Conservation (phyloP, 2,113 vertebrate genomes). For the Oreochromis niloticus region DNA sequence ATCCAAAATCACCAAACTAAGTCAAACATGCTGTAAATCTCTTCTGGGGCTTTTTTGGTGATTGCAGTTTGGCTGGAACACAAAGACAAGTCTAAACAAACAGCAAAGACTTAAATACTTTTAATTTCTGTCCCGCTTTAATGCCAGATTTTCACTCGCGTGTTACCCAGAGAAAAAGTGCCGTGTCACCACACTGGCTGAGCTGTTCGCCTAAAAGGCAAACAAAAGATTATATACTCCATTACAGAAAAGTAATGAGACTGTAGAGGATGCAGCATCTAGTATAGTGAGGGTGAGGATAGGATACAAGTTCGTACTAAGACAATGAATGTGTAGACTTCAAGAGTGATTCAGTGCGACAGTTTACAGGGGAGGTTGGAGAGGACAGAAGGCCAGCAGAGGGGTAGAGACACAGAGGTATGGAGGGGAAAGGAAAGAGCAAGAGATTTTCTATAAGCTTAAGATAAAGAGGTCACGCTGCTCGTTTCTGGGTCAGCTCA, state of each 20-base stretch:
- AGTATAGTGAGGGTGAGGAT: not conserved
- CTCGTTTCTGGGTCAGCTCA: constrained; percentile 57
- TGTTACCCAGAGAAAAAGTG: not conserved
- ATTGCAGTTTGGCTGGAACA: not conserved
- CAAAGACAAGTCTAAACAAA: not conserved
- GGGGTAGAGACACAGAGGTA: not conserved
- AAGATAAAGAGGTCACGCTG: constrained; percentile 59
- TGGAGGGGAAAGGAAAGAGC: not conserved
- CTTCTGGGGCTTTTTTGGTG: not conserved
- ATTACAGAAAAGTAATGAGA: not conserved
- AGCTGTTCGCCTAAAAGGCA: not conserved
- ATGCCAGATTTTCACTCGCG: not conserved
- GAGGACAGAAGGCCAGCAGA: constrained; percentile 3
- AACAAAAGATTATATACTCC: not conserved
- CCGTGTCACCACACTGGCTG: not conserved
- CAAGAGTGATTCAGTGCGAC: constrained; percentile 14
- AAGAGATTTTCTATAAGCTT: constrained; percentile 48
- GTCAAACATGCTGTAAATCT: not conserved
- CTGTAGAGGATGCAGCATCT: not conserved
- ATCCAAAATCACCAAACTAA: not conserved
- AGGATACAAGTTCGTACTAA: too few species aligned
- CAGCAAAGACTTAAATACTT: not conserved
- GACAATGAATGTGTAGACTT: not conserved
- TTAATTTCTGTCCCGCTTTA: not conserved
- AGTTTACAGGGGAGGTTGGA: not conserved